Conservation (phyloP, 2,113 vertebrate species). For the Piaya cayana region DNA sequence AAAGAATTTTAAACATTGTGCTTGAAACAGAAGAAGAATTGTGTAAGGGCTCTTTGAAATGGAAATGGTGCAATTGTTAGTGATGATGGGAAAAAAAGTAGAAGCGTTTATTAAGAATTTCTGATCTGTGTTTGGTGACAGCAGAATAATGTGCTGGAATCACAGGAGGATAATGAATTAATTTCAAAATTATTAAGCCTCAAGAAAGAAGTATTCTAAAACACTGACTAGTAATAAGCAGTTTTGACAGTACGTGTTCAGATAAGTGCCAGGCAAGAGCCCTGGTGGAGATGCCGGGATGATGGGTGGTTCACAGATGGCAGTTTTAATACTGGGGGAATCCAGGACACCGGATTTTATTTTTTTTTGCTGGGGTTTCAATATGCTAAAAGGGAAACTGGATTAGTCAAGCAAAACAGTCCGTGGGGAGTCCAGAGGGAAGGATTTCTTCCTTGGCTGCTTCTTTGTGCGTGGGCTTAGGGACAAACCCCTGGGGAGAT, state of each 20-base stretch:
- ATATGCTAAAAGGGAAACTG: neutral
- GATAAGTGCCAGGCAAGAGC: neutral
- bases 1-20: constrained; percentile 11
- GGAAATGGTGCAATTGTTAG: constrained; percentile 55
- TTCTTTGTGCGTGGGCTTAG: neutral
- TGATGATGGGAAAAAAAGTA: constrained; percentile 33
- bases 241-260: neutral
- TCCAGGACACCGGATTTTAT: neutral
- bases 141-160: constrained; percentile 42
- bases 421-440: neutral
- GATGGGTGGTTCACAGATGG: neutral
- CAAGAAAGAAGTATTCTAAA: neutral
- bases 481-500: neutral
- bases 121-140: constrained; percentile 47
- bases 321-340: neutral
- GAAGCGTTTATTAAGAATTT: constrained; percentile 40
- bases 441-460: neutral
- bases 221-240: neutral
- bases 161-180: constrained; percentile 41
- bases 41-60: constrained; percentile 52
- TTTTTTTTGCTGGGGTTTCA: neutral
- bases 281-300: neutral
- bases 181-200: constrained; percentile 33
- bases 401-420: neutral
- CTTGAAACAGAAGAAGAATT: constrained; percentile 37